These are phyloP conservation scores for Dynastes maya DNA, from an alignment of 2,888 invertebrate genomes.

Conservation along the genomic window DNA sequence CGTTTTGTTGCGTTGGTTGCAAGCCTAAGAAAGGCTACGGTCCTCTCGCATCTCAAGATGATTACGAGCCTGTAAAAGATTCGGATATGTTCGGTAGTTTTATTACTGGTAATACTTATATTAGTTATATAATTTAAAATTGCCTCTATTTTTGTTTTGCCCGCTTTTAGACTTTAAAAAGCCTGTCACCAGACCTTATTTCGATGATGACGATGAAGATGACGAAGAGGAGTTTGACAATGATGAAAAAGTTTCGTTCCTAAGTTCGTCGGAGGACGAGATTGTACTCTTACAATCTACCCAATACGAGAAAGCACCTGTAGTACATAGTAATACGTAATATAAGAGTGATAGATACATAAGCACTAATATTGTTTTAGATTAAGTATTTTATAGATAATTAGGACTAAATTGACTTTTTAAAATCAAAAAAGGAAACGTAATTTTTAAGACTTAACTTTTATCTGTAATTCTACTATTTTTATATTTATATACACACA, in stretches of 20 bases:
- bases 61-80: conserved; percentile 67
- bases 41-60: conserved; percentile 73
- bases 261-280: conserved; percentile 59
- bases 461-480: too few species aligned
- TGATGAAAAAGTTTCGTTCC: conserved; percentile 54
- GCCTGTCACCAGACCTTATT: conserved; percentile 76
- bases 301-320: conserved; percentile 56
- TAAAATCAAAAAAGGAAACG: background rate
- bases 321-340: conserved; percentile 36
- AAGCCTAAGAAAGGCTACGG: conserved; percentile 73
- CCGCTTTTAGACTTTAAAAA: conserved; percentile 60
- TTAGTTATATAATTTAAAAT: conserved; percentile 14
- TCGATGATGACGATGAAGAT: conserved; percentile 78
- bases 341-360: background rate
- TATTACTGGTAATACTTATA: conserved; percentile 32
- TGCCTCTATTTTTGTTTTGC: conserved; percentile 10
- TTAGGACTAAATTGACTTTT: conserved; percentile 11
- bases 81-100: conserved; percentile 16
- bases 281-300: conserved; percentile 54
- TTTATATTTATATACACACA: too few species aligned
- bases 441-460: background rate
- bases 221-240: conserved; percentile 61
- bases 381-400: background rate
- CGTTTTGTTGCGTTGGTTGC: conserved; percentile 75
- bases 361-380: background rate